phyloP scores from a whole-genome alignment of 2,113 vertebrate species.

The Pogona vitticeps region DNA sequence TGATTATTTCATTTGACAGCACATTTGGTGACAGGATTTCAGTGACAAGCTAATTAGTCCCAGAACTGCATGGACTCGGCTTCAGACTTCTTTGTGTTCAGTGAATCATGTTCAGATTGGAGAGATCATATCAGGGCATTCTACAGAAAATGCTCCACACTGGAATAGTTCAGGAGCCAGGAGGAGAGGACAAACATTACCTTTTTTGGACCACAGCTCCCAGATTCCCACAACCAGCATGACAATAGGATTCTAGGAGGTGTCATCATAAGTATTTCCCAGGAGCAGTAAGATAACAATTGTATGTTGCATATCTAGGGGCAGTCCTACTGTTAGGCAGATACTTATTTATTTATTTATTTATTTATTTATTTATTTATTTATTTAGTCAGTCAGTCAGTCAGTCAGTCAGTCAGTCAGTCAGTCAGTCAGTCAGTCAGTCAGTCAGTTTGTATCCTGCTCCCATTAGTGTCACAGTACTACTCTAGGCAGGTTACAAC shows the following conservation, averaged over 20 bases:
- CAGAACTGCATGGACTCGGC: slow-evolving; percentile 32
- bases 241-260: neutral
- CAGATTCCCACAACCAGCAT: neutral
- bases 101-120: slow-evolving; percentile 3
- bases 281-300: neutral
- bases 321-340: neutral
- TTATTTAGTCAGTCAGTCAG: too few species aligned
- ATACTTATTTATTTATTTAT: too few species aligned
- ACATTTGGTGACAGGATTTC: slow-evolving; percentile 24
- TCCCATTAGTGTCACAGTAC: too few species aligned
- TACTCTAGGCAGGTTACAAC: too few species aligned
- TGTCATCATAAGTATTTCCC: too few species aligned
- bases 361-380: too few species aligned
- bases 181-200: too few species aligned
- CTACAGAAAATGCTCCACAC: accelerated
- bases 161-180: neutral
- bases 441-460: too few species aligned
- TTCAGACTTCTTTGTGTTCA: slow-evolving; percentile 20
- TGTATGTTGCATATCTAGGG: too few species aligned
- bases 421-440: too few species aligned
- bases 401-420: too few species aligned
- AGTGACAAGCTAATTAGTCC: slow-evolving; percentile 36
- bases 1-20: slow-evolving; percentile 26
- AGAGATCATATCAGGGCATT: neutral
- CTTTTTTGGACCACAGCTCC: neutral